Evolutionary conservation across 2,888 invertebrate genomes (phyloP).

Genomic region (Drosophila falleni): DNA sequence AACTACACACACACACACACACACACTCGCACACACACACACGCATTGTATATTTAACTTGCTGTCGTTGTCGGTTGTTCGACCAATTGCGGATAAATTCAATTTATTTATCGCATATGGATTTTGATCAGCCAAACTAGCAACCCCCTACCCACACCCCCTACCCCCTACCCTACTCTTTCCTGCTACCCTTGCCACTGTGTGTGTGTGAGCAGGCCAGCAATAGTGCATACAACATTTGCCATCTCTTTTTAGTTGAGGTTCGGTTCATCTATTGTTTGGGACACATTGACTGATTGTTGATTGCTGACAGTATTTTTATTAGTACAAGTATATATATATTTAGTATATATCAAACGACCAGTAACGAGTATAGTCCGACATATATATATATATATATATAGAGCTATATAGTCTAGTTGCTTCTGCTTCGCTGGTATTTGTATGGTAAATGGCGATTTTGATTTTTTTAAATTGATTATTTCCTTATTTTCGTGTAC

Average conservation of each 20-base stretch:
- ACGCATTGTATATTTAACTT: slow-evolving; percentile 8
- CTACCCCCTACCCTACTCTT: not conserved
- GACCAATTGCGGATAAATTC: slow-evolving; percentile 84
- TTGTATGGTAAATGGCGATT: slow-evolving; percentile 80
- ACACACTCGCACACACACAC: slow-evolving; percentile 17
- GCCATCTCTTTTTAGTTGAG: slow-evolving; percentile 32
- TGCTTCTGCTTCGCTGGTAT: slow-evolving; percentile 3
- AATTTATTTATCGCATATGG: slow-evolving; percentile 83
- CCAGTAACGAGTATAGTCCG: slow-evolving; percentile 6
- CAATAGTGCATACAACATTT: slow-evolving; percentile 22
- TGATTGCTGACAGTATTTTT: slow-evolving; percentile 60
- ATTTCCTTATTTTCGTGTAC: slow-evolving; percentile 84
- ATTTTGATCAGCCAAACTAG: slow-evolving; percentile 67
- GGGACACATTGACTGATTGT: slow-evolving; percentile 70
- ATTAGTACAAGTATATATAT: slow-evolving; percentile 11
- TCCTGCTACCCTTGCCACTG: not conserved
- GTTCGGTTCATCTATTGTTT: slow-evolving; percentile 41
- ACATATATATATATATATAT: too few species aligned
- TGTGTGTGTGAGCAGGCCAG: slow-evolving; percentile 23
- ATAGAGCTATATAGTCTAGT: slow-evolving; percentile 20
- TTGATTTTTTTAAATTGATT: slow-evolving; percentile 86
- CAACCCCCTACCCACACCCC: too few species aligned
- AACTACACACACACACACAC: slow-evolving; percentile 27
- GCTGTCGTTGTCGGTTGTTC: slow-evolving; percentile 50
- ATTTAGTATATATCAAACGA: slow-evolving; percentile 15